Evolutionary conservation across 1,140 invertebrate genomes (phyloP).

Genomic region (Cephus cinctus): DNA sequence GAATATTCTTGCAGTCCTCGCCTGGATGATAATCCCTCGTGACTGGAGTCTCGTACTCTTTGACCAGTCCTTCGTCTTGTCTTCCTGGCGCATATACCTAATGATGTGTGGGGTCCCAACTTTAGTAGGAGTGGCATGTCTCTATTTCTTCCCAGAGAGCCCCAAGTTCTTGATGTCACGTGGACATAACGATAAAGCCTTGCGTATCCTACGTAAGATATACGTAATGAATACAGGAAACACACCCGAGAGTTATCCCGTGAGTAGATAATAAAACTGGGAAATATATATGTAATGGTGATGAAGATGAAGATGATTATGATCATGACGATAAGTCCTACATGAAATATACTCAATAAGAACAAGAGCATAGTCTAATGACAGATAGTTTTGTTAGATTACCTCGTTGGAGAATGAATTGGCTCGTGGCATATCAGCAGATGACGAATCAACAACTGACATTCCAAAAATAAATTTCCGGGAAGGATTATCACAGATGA

Average conservation of each 20-base stretch:
- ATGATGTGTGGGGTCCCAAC: slow-evolving; percentile 65
- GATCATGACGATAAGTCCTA: not conserved
- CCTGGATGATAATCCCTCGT: slow-evolving; percentile 57
- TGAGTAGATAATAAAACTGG: slow-evolving; percentile 41
- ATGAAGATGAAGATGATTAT: not conserved
- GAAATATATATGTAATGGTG: not conserved
- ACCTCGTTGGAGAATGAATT: slow-evolving; percentile 46
- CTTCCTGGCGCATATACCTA: slow-evolving; percentile 79
- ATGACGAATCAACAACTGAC: not conserved
- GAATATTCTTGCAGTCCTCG: slow-evolving; percentile 42
- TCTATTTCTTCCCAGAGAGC: slow-evolving; percentile 75
- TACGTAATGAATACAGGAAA: slow-evolving; percentile 64
- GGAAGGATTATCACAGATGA: slow-evolving; percentile 50
- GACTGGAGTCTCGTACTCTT: slow-evolving; percentile 36
- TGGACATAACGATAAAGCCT: slow-evolving; percentile 67
- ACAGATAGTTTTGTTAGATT: slow-evolving; percentile 22
- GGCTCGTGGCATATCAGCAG: slow-evolving; percentile 27
- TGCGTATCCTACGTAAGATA: slow-evolving; percentile 61
- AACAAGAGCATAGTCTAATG: not conserved
- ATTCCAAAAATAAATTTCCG: slow-evolving; percentile 8
- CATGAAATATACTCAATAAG: slow-evolving; percentile 1
- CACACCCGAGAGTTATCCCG: slow-evolving; percentile 64
- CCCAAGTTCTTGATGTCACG: slow-evolving; percentile 79
- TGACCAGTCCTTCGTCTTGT: slow-evolving; percentile 41
- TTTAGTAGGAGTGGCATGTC: slow-evolving; percentile 61